phyloP scores from a whole-genome alignment of 2,888 invertebrate species.

The Tupiocoris notatus region DNA sequence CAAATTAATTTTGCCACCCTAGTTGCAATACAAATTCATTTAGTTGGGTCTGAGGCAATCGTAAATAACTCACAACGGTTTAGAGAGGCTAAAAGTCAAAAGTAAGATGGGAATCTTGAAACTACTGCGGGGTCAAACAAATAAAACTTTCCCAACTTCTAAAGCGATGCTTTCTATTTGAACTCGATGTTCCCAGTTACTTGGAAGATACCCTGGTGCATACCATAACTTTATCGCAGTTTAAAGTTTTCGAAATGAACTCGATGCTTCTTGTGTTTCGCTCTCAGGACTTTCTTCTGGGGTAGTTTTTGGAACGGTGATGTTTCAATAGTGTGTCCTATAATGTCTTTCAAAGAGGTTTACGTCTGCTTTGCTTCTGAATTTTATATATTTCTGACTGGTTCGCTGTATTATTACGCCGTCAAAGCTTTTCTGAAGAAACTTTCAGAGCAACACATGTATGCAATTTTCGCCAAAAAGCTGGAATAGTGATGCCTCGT shows the following conservation, averaged over 20 bases:
- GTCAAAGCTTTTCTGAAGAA: no score
- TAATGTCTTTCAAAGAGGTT: no score
- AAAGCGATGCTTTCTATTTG: not conserved
- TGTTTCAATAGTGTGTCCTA: no score
- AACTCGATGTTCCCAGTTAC: not conserved
- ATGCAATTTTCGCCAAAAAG: no score
- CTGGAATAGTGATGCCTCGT: no score
- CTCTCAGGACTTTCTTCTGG: not conserved
- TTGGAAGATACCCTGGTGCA: constrained; percentile 19
- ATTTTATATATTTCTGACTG: no score
- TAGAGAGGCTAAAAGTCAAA: not conserved
- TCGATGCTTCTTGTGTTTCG: not conserved
- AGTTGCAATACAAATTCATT: not conserved
- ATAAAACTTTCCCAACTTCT: not conserved
- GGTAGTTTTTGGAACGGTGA: no score
- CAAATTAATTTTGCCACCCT: not conserved
- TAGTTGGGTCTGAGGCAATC: not conserved
- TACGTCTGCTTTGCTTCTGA: no score
- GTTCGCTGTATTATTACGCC: no score
- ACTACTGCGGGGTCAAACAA: not conserved
- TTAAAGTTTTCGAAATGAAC: not conserved
- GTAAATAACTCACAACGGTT: not conserved
- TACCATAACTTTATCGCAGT: constrained; percentile 25
- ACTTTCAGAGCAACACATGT: no score
- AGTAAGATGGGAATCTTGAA: not conserved